These are phyloP conservation scores for Fulmarus glacialis DNA, from an alignment of 2,113 vertebrate genomes.

Conservation along the genomic window DNA sequence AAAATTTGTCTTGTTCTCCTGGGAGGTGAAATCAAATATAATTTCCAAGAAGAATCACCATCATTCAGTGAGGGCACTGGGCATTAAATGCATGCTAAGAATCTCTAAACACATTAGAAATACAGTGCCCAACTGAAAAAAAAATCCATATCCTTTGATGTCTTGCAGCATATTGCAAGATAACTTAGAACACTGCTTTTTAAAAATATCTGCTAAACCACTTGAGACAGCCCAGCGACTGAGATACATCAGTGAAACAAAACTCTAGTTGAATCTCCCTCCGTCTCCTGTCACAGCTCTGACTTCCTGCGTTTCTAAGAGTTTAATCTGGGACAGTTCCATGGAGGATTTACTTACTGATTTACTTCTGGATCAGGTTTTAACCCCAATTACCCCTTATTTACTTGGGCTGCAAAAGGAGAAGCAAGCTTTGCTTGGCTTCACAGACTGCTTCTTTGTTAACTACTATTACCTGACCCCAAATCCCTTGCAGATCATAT, in stretches of 20 bases:
- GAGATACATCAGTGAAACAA: not conserved
- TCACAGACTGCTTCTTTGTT: not conserved
- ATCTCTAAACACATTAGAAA: not conserved
- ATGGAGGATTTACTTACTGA: not conserved
- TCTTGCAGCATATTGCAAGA: not conserved
- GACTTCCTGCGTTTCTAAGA: not conserved
- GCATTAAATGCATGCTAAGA: not conserved
- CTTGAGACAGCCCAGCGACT: not conserved
- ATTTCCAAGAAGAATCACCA: not conserved
- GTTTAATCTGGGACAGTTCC: not conserved
- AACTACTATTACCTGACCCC: not conserved
- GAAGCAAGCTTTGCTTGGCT: not conserved
- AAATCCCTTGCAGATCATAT: not conserved
- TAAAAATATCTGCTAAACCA: not conserved
- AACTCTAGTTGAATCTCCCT: not conserved
- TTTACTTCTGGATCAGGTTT: not conserved
- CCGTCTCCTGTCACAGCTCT: not conserved
- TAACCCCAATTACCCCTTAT: not conserved
- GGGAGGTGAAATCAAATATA: not conserved
- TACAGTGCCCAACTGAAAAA: not conserved
- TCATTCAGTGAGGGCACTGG: not conserved
- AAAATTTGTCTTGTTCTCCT: not conserved
- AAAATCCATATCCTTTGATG: not conserved
- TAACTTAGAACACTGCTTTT: not conserved
- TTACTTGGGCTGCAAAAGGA: not conserved